These are phyloP conservation scores for Phataginus tricuspis DNA, from an alignment of 2,797 vertebrate genomes.

Conservation along the genomic window DNA sequence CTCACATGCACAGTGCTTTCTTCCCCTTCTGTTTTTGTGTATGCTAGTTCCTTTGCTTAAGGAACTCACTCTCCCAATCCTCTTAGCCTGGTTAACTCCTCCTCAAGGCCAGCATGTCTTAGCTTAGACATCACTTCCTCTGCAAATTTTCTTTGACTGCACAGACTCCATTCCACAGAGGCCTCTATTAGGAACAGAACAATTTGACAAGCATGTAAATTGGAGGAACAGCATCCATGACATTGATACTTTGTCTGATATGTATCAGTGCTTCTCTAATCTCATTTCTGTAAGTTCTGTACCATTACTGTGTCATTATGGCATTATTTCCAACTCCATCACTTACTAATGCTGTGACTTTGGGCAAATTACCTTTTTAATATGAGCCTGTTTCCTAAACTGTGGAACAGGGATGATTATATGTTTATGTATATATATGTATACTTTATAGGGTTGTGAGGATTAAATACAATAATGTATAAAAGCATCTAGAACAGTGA, in stretches of 20 bases:
- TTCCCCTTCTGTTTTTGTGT: neutral
- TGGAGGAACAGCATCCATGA: neutral
- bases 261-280: neutral
- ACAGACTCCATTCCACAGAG: neutral
- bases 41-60: neutral
- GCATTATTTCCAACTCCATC: neutral
- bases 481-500: neutral
- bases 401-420: neutral
- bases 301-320: neutral
- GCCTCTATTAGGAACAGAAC: neutral
- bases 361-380: neutral
- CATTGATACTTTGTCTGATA: neutral
- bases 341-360: neutral
- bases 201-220: neutral
- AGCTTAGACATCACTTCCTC: neutral
- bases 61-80: neutral
- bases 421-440: neutral
- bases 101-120: neutral
- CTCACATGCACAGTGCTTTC: neutral
- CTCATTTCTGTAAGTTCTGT: neutral
- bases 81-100: neutral
- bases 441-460: neutral
- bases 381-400: slow-evolving; percentile 9
- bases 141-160: neutral
- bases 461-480: slow-evolving; percentile 18